Percentiles rank a stretch among this genome's conserved stretches.
phyloP scores from a whole-genome alignment of 2,797 vertebrate genomes.

The Jordanella pulchra region DNA sequence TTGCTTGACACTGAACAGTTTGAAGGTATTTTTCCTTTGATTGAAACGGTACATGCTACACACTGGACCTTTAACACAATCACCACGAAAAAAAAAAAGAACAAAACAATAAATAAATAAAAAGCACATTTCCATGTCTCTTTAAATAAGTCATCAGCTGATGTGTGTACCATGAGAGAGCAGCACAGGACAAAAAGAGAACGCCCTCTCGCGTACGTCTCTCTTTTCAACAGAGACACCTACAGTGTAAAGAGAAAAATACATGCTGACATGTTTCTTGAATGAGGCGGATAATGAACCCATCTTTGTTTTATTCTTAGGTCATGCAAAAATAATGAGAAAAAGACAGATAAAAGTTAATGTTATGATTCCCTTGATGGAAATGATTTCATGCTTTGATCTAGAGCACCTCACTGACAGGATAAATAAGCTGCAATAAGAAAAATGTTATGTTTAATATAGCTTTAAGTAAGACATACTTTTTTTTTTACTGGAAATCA shows the following conservation, averaged over 20 bases:
- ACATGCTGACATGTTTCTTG: conserved; percentile 62
- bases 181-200: conserved; percentile 70
- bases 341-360: conserved; percentile 2
- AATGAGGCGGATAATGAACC: conserved; percentile 16
- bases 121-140: conserved; percentile 46
- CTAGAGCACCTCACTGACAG: too few species aligned
- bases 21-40: not conserved
- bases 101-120: conserved; percentile 47
- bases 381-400: not conserved
- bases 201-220: conserved; percentile 73
- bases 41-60: not conserved
- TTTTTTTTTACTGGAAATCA: too few species aligned
- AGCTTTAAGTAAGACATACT: too few species aligned
- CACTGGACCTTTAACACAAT: conserved; percentile 50
- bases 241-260: conserved; percentile 72
- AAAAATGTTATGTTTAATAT: too few species aligned
- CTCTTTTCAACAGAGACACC: conserved; percentile 80
- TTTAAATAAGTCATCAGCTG: conserved; percentile 45
- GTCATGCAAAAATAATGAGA: conserved; percentile 12
- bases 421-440: too few species aligned
- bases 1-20: too few species aligned
- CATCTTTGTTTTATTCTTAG: conserved; percentile 12
- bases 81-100: conserved; percentile 58
- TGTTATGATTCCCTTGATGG: not conserved
- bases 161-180: conserved; percentile 75